A percentile compares a stretch with the other conserved stretches of the same genome.
phyloP scores from a whole-genome alignment of 2,888 invertebrate genomes.

The Anthophora plumipes region DNA sequence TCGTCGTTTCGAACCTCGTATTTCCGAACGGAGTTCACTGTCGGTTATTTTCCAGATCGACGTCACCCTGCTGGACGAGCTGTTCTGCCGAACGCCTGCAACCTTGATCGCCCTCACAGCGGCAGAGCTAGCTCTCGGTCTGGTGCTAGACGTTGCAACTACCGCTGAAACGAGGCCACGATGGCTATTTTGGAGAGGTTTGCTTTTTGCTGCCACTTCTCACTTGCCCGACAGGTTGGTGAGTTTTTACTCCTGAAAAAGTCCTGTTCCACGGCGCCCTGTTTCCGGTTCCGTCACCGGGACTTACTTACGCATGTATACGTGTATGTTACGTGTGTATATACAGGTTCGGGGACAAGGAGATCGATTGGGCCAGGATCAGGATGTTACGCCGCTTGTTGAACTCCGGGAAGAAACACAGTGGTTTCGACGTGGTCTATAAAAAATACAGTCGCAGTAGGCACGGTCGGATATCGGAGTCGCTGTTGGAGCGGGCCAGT shows the following conservation, averaged over 20 bases:
- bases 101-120: constrained; percentile 63
- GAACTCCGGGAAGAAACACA: constrained; percentile 39
- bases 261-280: not conserved
- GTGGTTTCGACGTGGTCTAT: constrained; percentile 62
- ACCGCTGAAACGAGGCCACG: constrained; percentile 17
- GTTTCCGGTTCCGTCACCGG: too few relatives aligned
- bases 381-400: constrained; percentile 59
- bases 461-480: constrained; percentile 65
- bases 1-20: too few relatives aligned
- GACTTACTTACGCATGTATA: too few relatives aligned
- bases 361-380: constrained; percentile 53
- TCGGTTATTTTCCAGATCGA: constrained; percentile 71
- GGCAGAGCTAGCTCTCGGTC: constrained; percentile 67
- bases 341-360: constrained; percentile 59
- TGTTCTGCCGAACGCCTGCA: constrained; percentile 56
- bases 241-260: not conserved
- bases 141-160: constrained; percentile 48
- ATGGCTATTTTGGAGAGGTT: constrained; percentile 63
- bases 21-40: too few relatives aligned
- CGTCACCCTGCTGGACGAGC: constrained; percentile 72
- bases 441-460: constrained; percentile 73
- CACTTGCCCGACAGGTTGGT: not conserved
- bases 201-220: not conserved
- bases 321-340: not conserved
- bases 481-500: constrained; percentile 51